Evolutionary conservation across 2,888 invertebrate species (phyloP).

Genomic region (Volucella inflata): DNA sequence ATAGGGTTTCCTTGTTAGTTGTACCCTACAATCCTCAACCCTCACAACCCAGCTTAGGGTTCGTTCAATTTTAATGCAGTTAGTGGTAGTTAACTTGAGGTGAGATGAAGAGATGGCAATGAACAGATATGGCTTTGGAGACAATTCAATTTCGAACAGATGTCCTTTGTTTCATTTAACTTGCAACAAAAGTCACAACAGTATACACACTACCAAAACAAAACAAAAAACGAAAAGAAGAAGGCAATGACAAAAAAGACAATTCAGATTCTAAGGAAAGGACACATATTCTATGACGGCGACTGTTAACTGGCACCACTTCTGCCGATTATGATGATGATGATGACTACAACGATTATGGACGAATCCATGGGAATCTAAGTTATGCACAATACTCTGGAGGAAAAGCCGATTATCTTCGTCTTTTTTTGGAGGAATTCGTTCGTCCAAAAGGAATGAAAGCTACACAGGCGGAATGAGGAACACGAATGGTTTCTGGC

Average conservation of each 20-base stretch:
- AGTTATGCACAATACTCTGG: slow-evolving; percentile 52
- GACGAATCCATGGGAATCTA: slow-evolving; percentile 63
- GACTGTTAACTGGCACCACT: slow-evolving; percentile 31
- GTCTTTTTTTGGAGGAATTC: slow-evolving; percentile 9
- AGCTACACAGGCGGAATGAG: too few relatives aligned
- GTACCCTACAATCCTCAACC: not conserved
- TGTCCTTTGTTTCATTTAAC: slow-evolving; percentile 74
- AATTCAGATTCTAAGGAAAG: slow-evolving; percentile 34
- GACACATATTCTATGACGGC: slow-evolving; percentile 26
- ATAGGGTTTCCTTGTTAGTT: slow-evolving; percentile 36
- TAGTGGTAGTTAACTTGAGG: slow-evolving; percentile 74
- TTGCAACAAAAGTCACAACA: slow-evolving; percentile 55
- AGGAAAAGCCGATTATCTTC: slow-evolving; percentile 72
- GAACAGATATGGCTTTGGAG: slow-evolving; percentile 68
- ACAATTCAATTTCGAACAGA: slow-evolving; percentile 75
- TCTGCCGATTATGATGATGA: slow-evolving; percentile 73
- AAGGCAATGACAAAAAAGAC: not conserved
- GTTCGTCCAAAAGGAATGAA: too few relatives aligned
- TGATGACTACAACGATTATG: slow-evolving; percentile 74
- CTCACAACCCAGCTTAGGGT: not conserved
- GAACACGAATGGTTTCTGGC: slow-evolving; percentile 32
- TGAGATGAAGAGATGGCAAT: slow-evolving; percentile 59
- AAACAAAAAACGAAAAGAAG: not conserved
- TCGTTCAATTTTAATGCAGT: slow-evolving; percentile 72
- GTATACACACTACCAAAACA: not conserved